Conservation (phyloP, 2,888 invertebrate genomes). For the Leptopterna dolabrata region DNA sequence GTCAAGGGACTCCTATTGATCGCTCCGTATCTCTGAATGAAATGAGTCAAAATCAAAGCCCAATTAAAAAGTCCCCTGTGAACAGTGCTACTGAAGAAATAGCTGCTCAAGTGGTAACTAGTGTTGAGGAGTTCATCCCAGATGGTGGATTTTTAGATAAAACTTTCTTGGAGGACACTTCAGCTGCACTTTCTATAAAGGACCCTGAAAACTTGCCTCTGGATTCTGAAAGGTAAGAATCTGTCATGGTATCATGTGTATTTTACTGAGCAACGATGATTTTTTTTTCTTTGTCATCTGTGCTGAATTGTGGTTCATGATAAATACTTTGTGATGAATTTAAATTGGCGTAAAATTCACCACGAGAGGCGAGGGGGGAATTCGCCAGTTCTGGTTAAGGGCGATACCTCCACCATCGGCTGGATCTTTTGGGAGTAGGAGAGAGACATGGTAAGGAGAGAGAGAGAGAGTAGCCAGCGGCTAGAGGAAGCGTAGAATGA, state of each 20-base stretch:
- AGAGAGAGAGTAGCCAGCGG: no score
- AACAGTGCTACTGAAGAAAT: conserved; percentile 45
- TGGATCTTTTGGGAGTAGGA: no score
- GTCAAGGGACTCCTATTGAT: conserved; percentile 58
- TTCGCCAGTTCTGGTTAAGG: no score
- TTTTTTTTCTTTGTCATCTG: neutral
- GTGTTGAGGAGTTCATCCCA: conserved; percentile 80
- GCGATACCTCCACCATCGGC: no score
- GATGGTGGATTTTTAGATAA: conserved; percentile 81
- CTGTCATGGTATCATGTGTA: neutral
- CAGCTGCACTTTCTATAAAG: conserved; percentile 33
- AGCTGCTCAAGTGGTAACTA: conserved; percentile 64
- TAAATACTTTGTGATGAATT: no score
- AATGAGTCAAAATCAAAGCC: neutral
- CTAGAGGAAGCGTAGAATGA: no score
- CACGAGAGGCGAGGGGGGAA: no score
- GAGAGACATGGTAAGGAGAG: no score
- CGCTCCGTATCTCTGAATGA: conserved; percentile 38
- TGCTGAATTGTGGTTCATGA: neutral
- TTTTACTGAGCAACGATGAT: neutral
- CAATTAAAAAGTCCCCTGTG: neutral
- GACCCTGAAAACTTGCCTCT: conserved; percentile 33
- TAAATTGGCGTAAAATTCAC: no score
- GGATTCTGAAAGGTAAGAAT: conserved; percentile 33
- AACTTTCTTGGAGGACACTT: conserved; percentile 78